Evolutionary conservation across 2,797 vertebrate genomes (phyloP), one percentile per base, ranked within the genome.

Genomic region (Naso thynnoides): DNA sequence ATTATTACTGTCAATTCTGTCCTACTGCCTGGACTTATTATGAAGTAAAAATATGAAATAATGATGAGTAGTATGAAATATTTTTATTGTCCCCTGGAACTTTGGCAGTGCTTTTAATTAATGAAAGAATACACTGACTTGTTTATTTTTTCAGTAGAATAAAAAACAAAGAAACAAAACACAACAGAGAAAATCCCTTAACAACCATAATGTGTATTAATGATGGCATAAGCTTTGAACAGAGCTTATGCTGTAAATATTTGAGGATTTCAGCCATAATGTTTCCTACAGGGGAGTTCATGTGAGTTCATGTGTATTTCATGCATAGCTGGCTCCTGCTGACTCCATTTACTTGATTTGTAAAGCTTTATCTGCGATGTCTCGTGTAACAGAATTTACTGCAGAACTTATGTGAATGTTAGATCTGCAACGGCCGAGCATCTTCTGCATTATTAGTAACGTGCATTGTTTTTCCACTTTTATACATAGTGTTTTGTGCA

Each of bases 401-500:
- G 8, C n/a, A 47, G 3, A 31, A 36, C 10, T 3, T 18, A 36
- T 29, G 6, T 18, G 2, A 56, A 10, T 31, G 18, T 54, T 41
- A 1, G 3, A 27, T 18, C 3, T 27, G 8, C 47, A 16, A 4
- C 39, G 27, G 31, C 3, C 47, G 49, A 33, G 2, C 0, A 0
- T 8, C 19, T 36, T 53, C 19, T 0, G 8, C 15, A 2, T 1
- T 45, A 10, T 15, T 60, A 23, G 42, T 60, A 0, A 68, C 1
- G 1, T 6, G 1, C 3, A 21, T 1, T 0, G 3, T 53, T 53
- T 26, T n/a, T 52, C 57, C 2, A 5, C 27, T 45, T 5, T 57
- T 63, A 2, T 71, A 79, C 66, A 58, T 70, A 90, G 73, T 47
- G 39, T 66, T 76, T 48, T 42, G 4, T 36, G 26, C 56, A 10